phyloP scores from a whole-genome alignment of 35 echinoderm and acorn worm genomes.

The Ptychodera flava region DNA sequence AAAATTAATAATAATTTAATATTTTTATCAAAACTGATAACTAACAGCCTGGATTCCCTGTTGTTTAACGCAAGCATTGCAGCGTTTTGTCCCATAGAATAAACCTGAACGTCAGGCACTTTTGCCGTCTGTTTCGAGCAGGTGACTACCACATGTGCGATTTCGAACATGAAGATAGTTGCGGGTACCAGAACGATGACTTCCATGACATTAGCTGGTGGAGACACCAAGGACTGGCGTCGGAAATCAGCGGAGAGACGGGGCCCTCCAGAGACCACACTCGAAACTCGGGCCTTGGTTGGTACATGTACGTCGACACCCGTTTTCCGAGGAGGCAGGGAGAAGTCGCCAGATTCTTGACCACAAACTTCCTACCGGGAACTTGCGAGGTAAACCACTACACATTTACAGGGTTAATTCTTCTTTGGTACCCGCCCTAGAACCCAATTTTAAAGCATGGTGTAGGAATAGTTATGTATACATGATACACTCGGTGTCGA shows the following conservation, averaged over 20 bases:
- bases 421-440: too few relatives aligned
- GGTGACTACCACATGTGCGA: background rate
- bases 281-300: conserved; percentile 34
- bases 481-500: too few relatives aligned
- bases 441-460: too few relatives aligned
- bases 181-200: background rate
- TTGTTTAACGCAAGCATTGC: too few relatives aligned
- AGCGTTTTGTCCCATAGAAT: too few relatives aligned
- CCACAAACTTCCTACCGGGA: background rate
- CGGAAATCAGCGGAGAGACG: background rate
- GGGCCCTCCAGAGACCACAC: conserved; percentile 71
- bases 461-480: too few relatives aligned
- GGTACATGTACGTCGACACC: conserved; percentile 34
- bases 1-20: too few relatives aligned
- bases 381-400: background rate
- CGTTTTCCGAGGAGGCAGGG: conserved; percentile 30
- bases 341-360: conserved; percentile 26
- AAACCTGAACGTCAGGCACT: too few relatives aligned
- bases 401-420: too few relatives aligned
- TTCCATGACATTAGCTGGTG: background rate
- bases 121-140: too few relatives aligned
- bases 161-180: background rate
- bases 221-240: background rate
- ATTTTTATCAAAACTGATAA: too few relatives aligned
- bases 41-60: too few relatives aligned